Evolutionary conservation across 2,113 vertebrate species (phyloP).

Genomic region (Jaculus jaculus): DNA sequence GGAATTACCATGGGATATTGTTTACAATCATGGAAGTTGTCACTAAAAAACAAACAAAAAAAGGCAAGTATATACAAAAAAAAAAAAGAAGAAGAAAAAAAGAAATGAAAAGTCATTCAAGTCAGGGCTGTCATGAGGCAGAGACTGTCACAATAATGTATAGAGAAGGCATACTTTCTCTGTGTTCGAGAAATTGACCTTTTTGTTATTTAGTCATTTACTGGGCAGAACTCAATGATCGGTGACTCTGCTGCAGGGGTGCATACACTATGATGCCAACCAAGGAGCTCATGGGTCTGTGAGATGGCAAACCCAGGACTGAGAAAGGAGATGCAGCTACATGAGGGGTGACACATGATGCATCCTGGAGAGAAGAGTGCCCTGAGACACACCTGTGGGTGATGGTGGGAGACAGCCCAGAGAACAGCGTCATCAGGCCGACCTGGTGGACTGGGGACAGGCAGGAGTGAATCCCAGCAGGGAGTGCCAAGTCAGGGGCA

Average conservation of each 20-base stretch:
- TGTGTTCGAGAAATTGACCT: neutral
- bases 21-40: too few species aligned
- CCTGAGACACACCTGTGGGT: too few species aligned
- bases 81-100: too few species aligned
- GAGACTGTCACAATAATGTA: too few species aligned
- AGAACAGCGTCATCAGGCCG: neutral
- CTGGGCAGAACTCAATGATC: neutral
- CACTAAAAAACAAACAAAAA: too few species aligned
- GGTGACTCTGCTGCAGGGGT: neutral
- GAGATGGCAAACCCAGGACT: neutral
- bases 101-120: too few species aligned
- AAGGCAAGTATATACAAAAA: too few species aligned
- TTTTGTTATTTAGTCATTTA: neutral
- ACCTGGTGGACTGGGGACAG: neutral
- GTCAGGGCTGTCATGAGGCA: too few species aligned
- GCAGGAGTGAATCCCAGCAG: too few species aligned
- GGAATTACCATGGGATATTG: too few species aligned
- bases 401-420: fast-evolving
- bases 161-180: neutral
- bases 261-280: neutral
- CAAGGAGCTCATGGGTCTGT: fast-evolving
- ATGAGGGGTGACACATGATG: too few species aligned
- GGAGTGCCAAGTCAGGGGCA: neutral
- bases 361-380: fast-evolving
- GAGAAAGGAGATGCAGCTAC: neutral